These are phyloP conservation scores for Knipowitschia caucasica DNA, from an alignment of 2,797 vertebrate genomes.

Conservation along the genomic window DNA sequence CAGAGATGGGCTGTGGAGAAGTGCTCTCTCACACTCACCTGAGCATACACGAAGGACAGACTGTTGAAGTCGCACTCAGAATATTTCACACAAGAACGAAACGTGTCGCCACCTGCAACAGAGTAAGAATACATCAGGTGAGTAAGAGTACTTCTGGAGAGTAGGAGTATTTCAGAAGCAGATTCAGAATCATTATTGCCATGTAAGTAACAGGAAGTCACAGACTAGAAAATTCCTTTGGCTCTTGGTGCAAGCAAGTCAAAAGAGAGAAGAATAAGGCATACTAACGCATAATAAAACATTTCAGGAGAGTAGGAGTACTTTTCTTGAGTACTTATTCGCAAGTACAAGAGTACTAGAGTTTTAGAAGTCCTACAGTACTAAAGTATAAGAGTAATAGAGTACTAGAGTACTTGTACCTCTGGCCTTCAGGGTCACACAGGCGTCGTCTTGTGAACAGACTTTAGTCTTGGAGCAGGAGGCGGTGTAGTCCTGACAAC, in stretches of 20 bases:
- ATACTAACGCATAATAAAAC: no score
- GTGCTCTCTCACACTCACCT: neutral
- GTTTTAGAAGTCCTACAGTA: neutral
- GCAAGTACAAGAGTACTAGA: neutral
- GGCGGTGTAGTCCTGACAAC: neutral
- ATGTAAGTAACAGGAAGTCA: no score
- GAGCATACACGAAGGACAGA: neutral
- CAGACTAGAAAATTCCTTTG: no score
- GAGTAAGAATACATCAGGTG: neutral
- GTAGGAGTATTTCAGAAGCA: no score
- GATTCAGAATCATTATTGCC: no score
- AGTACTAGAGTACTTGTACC: neutral
- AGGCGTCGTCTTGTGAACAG: neutral
- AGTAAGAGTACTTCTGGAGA: neutral
- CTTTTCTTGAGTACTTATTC: neutral
- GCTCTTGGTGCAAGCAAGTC: no score
- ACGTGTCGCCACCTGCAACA: slow-evolving; percentile 1
- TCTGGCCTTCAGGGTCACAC: neutral
- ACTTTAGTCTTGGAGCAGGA: neutral
- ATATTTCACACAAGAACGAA: neutral
- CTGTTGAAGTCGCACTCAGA: neutral
- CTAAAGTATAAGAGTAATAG: neutral
- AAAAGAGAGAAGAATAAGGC: no score
- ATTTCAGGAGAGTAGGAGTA: no score
- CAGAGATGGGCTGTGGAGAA: neutral